phyloP scores from a whole-genome alignment of 2,888 invertebrate genomes.

The Stratiomys singularior region DNA sequence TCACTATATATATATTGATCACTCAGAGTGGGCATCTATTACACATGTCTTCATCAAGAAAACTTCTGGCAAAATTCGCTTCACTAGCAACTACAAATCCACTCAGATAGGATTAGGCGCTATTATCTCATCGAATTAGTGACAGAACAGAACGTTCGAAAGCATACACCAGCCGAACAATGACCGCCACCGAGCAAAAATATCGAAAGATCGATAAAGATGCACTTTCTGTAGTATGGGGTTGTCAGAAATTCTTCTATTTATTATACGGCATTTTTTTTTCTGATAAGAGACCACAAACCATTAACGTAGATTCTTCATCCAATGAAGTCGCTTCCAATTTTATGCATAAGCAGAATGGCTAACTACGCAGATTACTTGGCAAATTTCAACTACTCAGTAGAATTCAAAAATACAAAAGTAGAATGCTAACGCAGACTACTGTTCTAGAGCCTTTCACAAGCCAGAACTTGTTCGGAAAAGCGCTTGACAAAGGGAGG shows the following conservation, averaged over 20 bases:
- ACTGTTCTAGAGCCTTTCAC: constrained; percentile 3
- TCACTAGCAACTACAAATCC: constrained; percentile 49
- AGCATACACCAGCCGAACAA: constrained; percentile 46
- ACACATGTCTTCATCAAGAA: constrained; percentile 47
- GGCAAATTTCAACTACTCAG: constrained; percentile 14
- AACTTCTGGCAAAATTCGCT: constrained; percentile 45
- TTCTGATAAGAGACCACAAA: constrained; percentile 40
- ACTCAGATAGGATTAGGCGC: constrained; percentile 48
- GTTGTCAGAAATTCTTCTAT: constrained; percentile 37
- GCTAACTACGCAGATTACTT: constrained; percentile 23
- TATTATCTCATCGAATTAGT: too few species aligned
- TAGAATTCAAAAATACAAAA: neutral
- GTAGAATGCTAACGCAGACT: constrained; percentile 24
- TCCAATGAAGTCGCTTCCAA: constrained; percentile 44
- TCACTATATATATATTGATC: constrained; percentile 19
- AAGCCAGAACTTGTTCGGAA: neutral
- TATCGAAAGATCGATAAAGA: constrained; percentile 48
- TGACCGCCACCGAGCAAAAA: constrained; percentile 25
- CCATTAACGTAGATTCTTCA: constrained; percentile 47
- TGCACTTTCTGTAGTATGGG: constrained; percentile 48
- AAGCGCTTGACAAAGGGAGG: neutral
- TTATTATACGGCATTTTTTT: constrained; percentile 42
- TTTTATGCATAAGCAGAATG: constrained; percentile 37
- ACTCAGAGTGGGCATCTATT: constrained; percentile 49
- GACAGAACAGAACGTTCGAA: constrained; percentile 36